phyloP scores from a whole-genome alignment of 2,888 invertebrate species.

The Leptopilina myrica region DNA sequence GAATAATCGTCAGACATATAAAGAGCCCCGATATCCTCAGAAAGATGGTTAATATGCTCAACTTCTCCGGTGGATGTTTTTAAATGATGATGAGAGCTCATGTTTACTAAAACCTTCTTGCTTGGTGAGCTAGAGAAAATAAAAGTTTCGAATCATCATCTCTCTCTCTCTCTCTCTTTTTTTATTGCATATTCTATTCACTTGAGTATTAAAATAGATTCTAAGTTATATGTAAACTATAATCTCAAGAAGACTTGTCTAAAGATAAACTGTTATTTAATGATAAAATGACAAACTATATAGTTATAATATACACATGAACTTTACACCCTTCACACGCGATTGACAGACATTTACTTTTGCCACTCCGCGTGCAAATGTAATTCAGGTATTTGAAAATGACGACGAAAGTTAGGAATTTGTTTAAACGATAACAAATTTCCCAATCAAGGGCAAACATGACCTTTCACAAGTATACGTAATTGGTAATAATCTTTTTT shows the following conservation, averaged over 20 bases:
- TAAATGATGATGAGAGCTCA: constrained; percentile 73
- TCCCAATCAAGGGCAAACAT: too few relatives aligned
- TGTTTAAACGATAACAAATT: not conserved
- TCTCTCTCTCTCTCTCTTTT: too few relatives aligned
- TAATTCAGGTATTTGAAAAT: not conserved
- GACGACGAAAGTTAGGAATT: not conserved
- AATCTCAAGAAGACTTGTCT: not conserved
- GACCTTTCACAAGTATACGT: constrained; percentile 29
- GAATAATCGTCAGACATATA: constrained; percentile 93
- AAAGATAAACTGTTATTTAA: constrained; percentile 12
- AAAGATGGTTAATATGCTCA: constrained; percentile 85
- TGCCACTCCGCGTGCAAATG: not conserved
- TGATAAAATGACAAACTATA: not conserved
- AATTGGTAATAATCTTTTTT: not conserved
- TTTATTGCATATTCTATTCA: not conserved
- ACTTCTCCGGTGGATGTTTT: constrained; percentile 79
- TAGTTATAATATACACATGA: not conserved
- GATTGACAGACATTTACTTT: not conserved
- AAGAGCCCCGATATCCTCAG: constrained; percentile 90
- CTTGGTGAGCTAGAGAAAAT: not conserved
- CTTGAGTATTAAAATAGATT: not conserved
- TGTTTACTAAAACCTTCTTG: constrained; percentile 46
- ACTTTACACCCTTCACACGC: not conserved
- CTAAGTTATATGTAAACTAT: not conserved
- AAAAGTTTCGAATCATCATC: not conserved